Base-by-base conservation (phyloP, 2,888 invertebrate genomes). In the Conops quadrifasciatus region DNA sequence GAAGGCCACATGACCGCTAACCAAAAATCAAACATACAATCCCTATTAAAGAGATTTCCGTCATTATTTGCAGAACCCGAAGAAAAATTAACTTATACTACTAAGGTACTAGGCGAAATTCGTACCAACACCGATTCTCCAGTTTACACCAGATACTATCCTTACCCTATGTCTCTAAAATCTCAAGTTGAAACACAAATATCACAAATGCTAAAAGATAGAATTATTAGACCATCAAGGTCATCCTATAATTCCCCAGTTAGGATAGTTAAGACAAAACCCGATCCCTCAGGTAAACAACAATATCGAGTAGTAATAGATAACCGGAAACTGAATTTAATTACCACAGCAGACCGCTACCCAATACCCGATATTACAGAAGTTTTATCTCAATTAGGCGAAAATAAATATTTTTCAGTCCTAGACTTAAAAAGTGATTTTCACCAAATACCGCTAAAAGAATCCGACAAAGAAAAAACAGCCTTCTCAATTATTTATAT, bases 341-440 rank as follows among this genome's bases (percentile, higher is more conserved):
- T n/a, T n/a, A n/a, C n/a, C n/a, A n/a, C n/a, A n/a, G n/a, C n/a
- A n/a, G n/a, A n/a, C n/a, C n/a, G n/a, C n/a, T n/a, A n/a, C n/a
- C n/a, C n/a, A n/a, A n/a, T n/a, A n/a, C n/a, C n/a, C n/a, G n/a
- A n/a, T n/a, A n/a, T n/a, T n/a, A n/a, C n/a, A n/a, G n/a, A n/a
- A 2, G 67, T 74, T 1, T 47, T 73, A 24, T 47, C 72, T 2
- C 68, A 75, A 51, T n/a, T 75, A n/a, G 67, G 71, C 0, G 15
- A 68, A 24, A 72, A 59, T 60, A 69, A 28, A n/a, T 30, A 64
- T 24, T 16, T 75, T 72, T 26, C 47, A 68, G 69, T 74, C 9
- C 2, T 74, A 9, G 75, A 73, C 15, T 47, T 74, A 15, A 75
- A 73, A 58, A 74, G 70, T 30, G 72, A 74, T n/a, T 73, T 73